Percentiles rank a stretch among this genome's conserved stretches.
phyloP scores from a whole-genome alignment of 92 coral and sea anemone species.

The Parazoanthus swiftii region DNA sequence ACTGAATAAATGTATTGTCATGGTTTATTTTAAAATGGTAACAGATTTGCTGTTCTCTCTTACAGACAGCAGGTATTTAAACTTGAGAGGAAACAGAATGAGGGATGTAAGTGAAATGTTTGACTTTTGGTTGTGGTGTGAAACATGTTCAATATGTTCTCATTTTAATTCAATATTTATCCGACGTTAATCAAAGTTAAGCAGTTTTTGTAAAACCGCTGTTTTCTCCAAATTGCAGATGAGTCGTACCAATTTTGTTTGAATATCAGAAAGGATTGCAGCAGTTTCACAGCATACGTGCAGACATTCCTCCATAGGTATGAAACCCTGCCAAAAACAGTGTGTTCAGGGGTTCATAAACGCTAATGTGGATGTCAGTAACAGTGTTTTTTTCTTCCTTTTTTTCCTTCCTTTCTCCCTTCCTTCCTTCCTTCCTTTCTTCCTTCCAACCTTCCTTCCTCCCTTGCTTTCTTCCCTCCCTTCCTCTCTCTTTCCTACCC shows the following conservation, averaged over 20 bases:
- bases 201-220: neutral
- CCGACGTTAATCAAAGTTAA: neutral
- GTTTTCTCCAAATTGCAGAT: conserved; percentile 46
- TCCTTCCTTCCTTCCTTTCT: neutral
- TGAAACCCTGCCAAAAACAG: neutral
- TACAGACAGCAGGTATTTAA: conserved; percentile 81
- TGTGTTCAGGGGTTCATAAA: neutral
- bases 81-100: conserved; percentile 73
- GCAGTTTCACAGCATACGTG: conserved; percentile 72
- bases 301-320: conserved; percentile 68
- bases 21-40: too few species aligned
- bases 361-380: neutral
- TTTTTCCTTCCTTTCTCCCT: too few species aligned
- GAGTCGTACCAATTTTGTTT: conserved; percentile 62
- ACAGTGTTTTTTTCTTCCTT: neutral
- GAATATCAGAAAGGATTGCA: conserved; percentile 75
- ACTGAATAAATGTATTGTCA: too few species aligned
- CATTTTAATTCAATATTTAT: neutral
- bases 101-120: conserved; percentile 54
- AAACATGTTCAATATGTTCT: neutral
- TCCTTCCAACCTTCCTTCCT: neutral
- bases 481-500: neutral
- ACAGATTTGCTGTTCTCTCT: neutral
- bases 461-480: neutral
- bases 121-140: conserved; percentile 31